Evolutionary conservation across 2,113 vertebrate genomes (phyloP), one percentile per base, ranked within the genome.

Genomic region (Chitala chitala): DNA sequence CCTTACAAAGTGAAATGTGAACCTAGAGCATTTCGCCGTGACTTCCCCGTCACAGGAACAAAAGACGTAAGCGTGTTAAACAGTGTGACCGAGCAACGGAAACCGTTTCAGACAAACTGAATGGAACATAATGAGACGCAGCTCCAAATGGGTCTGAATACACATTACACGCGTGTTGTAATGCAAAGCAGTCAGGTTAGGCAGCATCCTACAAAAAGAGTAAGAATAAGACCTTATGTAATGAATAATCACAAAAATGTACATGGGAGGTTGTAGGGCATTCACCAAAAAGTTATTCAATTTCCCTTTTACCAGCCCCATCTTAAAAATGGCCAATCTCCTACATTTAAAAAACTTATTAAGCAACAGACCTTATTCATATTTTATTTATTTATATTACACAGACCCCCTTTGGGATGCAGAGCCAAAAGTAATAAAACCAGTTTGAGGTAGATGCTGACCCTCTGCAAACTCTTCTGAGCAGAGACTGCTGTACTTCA

Each of bases 1-100:
- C n/a, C 20, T 53, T 20, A 53, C 59, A 74, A 42, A 72, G 53
- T 65, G 46, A 4, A 44, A 38, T 46, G 38, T 44, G 72, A 74
- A 64, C 65, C 46, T 51, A 31, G 44, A 64, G 26, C 5, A 65
- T 51, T 63, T 31, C 26, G 33, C 17, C n/a, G 38, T 74, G 46
- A 58, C 59, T 33, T 64, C 59, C 36, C 29, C 8, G 31, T 42
- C 53, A 58, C 72, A 61, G n/a, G 33, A 48, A 65, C 59, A 65
- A 51, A 44, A 63, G 38, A 12, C 33, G 38, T 36, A 29, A 9
- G 64, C n/a, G 40, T 20, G 64, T 40, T 66, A 22, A n/a, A 44
- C 24, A 38, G 64, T 44, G 42, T 26, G 12, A 12, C 17, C n/a
- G 9, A 66, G 36, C n/a, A 42, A 46, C 40, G 3, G 22, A 12